Conservation (phyloP, 2,797 vertebrate genomes). For the Hylomyscus alleni region DNA sequence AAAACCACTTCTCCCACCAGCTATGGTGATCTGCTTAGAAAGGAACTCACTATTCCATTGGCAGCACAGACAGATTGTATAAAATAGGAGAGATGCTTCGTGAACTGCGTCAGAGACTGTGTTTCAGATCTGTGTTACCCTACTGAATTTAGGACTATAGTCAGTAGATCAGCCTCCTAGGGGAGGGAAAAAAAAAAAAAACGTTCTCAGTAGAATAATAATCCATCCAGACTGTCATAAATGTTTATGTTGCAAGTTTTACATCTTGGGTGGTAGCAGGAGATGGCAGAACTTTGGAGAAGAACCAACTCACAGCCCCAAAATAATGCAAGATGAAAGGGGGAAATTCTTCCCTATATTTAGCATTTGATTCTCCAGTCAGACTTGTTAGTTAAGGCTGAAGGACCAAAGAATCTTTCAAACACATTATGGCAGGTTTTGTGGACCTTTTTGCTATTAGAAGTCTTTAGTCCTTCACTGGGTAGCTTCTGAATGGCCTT, state of each 20-base stretch:
- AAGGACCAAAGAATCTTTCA: conserved; percentile 46
- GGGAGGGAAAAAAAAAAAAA: background rate
- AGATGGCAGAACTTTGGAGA: conserved; percentile 76
- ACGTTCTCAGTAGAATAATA: conserved; percentile 58
- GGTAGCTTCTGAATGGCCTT: background rate
- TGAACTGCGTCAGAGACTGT: conserved; percentile 3
- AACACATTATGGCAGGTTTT: conserved; percentile 44
- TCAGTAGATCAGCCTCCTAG: conserved; percentile 50
- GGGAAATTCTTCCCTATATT: conserved; percentile 46
- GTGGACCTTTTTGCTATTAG: conserved; percentile 3
- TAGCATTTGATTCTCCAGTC: conserved; percentile 66
- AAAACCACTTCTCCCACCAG: conserved; percentile 62
- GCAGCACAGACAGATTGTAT: conserved; percentile 51
- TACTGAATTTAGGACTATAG: conserved; percentile 59
- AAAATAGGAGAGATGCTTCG: conserved; percentile 61
- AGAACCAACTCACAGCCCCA: conserved; percentile 67
- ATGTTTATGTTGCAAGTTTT: conserved; percentile 75
- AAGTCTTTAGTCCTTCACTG: conserved; percentile 35
- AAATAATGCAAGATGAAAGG: conserved; percentile 70
- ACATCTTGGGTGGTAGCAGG: conserved; percentile 67
- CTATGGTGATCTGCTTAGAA: conserved; percentile 67
- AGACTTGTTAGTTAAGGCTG: conserved; percentile 27
- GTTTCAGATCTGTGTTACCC: conserved; percentile 52
- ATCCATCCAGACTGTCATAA: conserved; percentile 76
- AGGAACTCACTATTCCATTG: conserved; percentile 66